Conservation (phyloP, 2,113 vertebrate species). For the Cepphus grylle region DNA sequence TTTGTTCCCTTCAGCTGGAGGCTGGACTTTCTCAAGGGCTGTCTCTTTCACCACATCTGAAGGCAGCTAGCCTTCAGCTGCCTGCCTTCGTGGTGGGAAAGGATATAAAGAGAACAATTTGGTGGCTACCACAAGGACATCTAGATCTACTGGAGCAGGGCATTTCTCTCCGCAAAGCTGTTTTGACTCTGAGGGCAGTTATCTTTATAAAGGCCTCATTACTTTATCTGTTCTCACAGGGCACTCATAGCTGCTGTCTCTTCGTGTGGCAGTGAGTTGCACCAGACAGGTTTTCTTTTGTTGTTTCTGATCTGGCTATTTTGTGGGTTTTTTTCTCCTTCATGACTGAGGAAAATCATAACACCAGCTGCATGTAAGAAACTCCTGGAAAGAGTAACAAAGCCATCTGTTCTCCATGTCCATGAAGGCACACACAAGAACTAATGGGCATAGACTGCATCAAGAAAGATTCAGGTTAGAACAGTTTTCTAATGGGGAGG, state of each 20-base stretch:
- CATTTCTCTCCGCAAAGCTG: neutral
- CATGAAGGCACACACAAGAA: neutral
- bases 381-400: neutral
- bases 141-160: neutral
- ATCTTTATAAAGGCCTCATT: neutral
- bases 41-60: neutral
- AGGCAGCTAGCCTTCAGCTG: neutral
- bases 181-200: neutral
- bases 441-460: neutral
- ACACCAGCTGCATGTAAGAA: neutral
- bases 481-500: neutral
- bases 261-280: neutral
- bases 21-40: neutral
- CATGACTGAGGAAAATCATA: neutral
- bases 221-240: neutral
- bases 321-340: neutral
- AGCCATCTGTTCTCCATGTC: neutral
- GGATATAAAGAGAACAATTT: neutral
- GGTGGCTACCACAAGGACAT: neutral
- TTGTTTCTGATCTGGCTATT: neutral
- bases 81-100: neutral
- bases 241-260: neutral
- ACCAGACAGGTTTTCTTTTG: neutral
- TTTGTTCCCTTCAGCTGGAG: neutral
- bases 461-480: neutral